A percentile compares a stretch with the other conserved stretches of the same genome.
phyloP scores from a whole-genome alignment of 2,113 vertebrate genomes.

The Nipponia nippon region DNA sequence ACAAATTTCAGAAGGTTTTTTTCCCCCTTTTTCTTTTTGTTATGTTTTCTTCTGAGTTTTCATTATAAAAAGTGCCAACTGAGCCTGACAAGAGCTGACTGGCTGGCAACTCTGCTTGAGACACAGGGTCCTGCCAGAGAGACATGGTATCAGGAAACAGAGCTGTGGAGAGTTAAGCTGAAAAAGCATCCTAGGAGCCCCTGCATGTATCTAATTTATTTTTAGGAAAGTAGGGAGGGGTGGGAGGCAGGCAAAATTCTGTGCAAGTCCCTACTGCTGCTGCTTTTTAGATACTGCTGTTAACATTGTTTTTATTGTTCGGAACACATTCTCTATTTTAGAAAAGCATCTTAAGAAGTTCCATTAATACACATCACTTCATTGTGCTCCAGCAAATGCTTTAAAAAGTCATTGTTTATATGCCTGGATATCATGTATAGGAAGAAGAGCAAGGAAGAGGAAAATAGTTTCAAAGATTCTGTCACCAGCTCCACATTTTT shows the following conservation, averaged over 20 bases:
- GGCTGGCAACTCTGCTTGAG: neutral
- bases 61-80: neutral
- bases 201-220: neutral
- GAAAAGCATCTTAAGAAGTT: neutral
- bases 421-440: neutral
- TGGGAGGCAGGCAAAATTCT: neutral
- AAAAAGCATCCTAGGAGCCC: neutral
- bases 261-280: neutral
- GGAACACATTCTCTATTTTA: neutral
- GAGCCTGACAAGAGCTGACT: neutral
- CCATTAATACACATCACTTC: neutral
- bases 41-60: neutral
- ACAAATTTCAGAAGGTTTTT: neutral
- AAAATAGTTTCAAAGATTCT: slow-evolving; percentile 2
- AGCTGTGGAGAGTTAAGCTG: neutral
- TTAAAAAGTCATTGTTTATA: neutral
- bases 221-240: neutral
- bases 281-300: neutral
- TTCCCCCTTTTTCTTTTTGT: neutral
- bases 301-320: neutral
- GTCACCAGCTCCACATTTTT: neutral
- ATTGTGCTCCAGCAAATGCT: neutral
- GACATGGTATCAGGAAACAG: neutral
- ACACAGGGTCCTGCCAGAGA: neutral
- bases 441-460: neutral